Conservation (phyloP, 2,797 vertebrate genomes). For the Cephalopachus bancanus region DNA sequence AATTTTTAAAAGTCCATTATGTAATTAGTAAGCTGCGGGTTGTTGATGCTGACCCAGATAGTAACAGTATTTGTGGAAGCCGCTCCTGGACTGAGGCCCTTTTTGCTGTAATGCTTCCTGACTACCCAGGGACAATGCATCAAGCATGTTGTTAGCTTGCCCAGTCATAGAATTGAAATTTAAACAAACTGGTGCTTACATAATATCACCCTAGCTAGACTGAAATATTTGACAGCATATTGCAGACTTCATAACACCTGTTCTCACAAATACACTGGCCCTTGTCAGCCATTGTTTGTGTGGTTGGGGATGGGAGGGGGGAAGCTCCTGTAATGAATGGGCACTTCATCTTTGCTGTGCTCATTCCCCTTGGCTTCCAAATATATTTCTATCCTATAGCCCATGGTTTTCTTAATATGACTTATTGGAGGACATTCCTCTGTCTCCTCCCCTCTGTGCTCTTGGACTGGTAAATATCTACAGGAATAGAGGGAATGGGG, state of each 20-base stretch:
- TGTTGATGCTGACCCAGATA: not conserved
- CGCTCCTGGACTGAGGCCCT: not conserved
- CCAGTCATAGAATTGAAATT: not conserved
- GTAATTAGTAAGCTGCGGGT: not conserved
- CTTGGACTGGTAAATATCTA: not conserved
- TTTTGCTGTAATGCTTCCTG: not conserved
- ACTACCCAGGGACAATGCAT: not conserved
- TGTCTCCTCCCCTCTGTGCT: not conserved
- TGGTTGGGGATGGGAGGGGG: not conserved
- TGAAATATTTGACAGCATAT: not conserved
- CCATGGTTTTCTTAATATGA: not conserved
- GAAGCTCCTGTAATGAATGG: no score
- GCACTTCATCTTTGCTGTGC: not conserved
- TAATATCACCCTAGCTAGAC: not conserved
- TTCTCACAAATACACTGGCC: not conserved
- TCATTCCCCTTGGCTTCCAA: not conserved
- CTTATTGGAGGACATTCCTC: not conserved
- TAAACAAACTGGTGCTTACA: not conserved
- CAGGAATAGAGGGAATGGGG: not conserved
- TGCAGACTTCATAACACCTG: not conserved
- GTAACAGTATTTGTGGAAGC: not conserved
- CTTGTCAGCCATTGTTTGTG: not conserved
- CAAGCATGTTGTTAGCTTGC: not conserved
- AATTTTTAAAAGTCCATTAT: not conserved
- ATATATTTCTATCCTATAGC: not conserved